Percentiles rank a stretch among this genome's conserved stretches.
Conservation (phyloP, 2,797 vertebrate genomes). For the Carcharodon carcharias region DNA sequence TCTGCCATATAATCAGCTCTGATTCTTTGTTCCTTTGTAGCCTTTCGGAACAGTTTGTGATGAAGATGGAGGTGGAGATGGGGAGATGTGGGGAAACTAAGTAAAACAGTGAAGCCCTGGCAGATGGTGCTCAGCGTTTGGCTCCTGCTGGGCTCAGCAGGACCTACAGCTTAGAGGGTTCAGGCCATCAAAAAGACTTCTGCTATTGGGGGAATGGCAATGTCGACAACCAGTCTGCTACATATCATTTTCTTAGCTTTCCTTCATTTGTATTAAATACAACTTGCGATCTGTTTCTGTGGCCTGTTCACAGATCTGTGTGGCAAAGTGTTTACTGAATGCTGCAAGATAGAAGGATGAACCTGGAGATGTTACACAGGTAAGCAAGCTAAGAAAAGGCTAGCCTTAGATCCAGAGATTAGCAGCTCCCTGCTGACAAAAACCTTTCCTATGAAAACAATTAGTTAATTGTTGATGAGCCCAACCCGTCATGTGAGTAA, state of each 20-base stretch:
- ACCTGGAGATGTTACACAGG: constrained; percentile 17
- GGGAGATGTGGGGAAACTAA: constrained; percentile 38
- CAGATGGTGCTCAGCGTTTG: constrained; percentile 93
- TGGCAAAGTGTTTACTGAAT: not conserved
- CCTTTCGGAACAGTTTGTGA: constrained; percentile 15
- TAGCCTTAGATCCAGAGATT: constrained; percentile 2
- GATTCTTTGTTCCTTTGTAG: constrained; percentile 32
- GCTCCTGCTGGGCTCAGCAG: constrained; percentile 91
- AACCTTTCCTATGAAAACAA: not conserved
- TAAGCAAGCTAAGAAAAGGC: constrained; percentile 17
- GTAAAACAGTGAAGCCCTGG: constrained; percentile 71
- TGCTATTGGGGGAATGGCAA: constrained; percentile 90
- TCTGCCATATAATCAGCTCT: constrained; percentile 22
- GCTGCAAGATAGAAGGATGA: not conserved
- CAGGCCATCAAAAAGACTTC: constrained; percentile 96
- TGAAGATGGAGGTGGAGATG: constrained; percentile 34
- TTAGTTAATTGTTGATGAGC: constrained; percentile 22
- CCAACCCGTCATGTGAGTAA: not conserved
- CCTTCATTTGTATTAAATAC: constrained; percentile 43
- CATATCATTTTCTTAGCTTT: constrained; percentile 77
- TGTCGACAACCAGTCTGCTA: constrained; percentile 78
- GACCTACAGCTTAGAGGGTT: constrained; percentile 91
- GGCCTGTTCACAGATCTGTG: not conserved
- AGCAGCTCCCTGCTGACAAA: constrained; percentile 13
- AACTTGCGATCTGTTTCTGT: constrained; percentile 6